Evolutionary conservation across 2,888 invertebrate species (phyloP), one percentile per base, ranked within the genome.

Genomic region (Calameuta pallipes): DNA sequence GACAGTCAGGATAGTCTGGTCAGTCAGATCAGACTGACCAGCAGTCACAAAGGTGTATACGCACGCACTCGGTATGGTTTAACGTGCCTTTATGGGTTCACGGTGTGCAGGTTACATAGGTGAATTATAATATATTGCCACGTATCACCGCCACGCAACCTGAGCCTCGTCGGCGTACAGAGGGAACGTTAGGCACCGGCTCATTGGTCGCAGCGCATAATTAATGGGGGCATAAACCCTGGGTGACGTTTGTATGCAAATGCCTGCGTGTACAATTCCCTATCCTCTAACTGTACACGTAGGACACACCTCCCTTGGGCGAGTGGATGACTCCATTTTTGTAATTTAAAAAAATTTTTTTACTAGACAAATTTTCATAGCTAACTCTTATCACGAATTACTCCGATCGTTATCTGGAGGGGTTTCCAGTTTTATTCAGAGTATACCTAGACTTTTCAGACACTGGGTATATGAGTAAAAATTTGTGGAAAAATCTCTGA

Each of bases 141-240:
- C 33, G 71, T 37, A 71, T 31, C 75, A 73, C 74, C 13, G 33
- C 69, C 77, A 73, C 34, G 69, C 37, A 37, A 31, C 73, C 74
- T 30, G 71, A 69, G 71, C 68, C n/a, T 56, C 36, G 34, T 23
- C 71, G 31, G 75, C 78, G 73, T 78, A 75, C 78, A 78, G 82
- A 80, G 80, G 79, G 80, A 79, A 81, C 80, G 82, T 82, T 82
- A 82, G 82, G 82, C 82, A 81, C 81, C 82, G 87, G 87, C 87
- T 87, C 87, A 87, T 87, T 87, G 87, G 87, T 84, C 86, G 84
- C 83, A 83, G 79, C 83, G 85, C 85, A 87, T 87, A 87, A 87
- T 87, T 87, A 87, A 87, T 87, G 87, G 86, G 86, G 81, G 85
- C 85, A 85, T 87, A 87, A 87, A 87, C 87, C 84, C 85, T 83